Conservation (phyloP, 37 sponge, comb jelly and placozoan species). For the Corticium candelabrum region DNA sequence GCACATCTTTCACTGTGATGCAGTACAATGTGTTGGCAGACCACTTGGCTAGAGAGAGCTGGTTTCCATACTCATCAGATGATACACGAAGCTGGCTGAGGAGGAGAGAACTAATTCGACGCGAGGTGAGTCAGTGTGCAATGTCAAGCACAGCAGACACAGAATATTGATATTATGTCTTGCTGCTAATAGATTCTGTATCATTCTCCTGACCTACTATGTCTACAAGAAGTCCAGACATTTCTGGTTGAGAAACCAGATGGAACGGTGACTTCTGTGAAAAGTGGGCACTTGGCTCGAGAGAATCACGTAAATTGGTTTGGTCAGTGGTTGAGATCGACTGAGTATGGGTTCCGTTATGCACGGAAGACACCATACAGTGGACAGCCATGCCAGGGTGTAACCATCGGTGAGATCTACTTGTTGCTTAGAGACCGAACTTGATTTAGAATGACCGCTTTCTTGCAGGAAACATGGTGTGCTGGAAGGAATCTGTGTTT, state of each 20-base stretch:
- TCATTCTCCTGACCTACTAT: slow-evolving; percentile 1
- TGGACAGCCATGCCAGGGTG: background rate
- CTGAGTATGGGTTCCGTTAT: background rate
- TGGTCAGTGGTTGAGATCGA: background rate
- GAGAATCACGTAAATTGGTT: slow-evolving; percentile 9
- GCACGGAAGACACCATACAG: background rate
- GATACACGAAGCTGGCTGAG: background rate
- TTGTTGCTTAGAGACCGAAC: no score
- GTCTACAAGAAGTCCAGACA: slow-evolving; percentile 3
- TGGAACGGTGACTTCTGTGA: background rate
- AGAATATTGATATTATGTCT: background rate
- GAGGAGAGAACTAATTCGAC: background rate
- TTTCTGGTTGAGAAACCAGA: background rate
- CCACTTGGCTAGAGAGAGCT: background rate
- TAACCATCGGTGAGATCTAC: background rate
- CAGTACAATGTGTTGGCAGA: slow-evolving; percentile 11
- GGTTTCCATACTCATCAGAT: background rate
- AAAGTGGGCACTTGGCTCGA: background rate
- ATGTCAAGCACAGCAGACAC: background rate
- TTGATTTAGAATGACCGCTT: no score
- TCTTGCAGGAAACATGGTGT: background rate
- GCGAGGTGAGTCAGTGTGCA: background rate
- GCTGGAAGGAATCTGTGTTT: background rate
- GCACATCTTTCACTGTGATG: slow-evolving; percentile 6
- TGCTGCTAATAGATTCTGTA: slow-evolving; percentile 1